Percentiles rank a stretch among this genome's conserved stretches.
Evolutionary conservation across 2,113 vertebrate genomes (phyloP).

Genomic region (Lagenorhynchus albirostris): DNA sequence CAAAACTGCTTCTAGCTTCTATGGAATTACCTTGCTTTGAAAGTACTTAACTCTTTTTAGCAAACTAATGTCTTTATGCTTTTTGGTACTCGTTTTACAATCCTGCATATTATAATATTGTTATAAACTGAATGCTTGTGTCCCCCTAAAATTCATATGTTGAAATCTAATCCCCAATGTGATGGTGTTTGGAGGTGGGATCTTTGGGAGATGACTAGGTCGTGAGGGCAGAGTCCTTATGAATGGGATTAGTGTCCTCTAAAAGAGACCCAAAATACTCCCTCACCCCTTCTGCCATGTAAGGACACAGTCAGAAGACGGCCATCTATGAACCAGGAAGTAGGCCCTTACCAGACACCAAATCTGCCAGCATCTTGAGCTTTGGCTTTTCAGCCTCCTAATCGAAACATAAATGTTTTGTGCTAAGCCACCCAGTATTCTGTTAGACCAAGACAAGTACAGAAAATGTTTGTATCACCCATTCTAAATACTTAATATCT

Average conservation of each 20-base stretch:
- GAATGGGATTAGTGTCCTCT: not conserved
- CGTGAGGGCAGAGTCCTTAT: not conserved
- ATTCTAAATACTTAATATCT: constrained; percentile 21
- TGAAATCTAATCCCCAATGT: not conserved
- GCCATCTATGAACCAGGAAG: not conserved
- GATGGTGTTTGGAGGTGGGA: not conserved
- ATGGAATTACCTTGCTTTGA: not conserved
- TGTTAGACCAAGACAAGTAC: not conserved
- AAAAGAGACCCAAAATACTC: not conserved
- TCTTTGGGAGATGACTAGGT: not conserved
- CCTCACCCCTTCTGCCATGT: not conserved
- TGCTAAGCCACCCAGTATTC: not conserved
- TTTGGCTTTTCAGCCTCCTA: not conserved
- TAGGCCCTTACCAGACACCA: not conserved
- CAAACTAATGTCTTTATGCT: not conserved
- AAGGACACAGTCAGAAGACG: not conserved
- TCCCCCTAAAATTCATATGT: not conserved
- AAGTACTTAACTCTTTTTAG: not conserved
- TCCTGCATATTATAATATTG: not conserved
- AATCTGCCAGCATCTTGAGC: not conserved
- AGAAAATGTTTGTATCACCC: not conserved
- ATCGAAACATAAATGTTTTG: not conserved
- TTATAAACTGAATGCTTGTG: not conserved
- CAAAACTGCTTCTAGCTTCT: not conserved
- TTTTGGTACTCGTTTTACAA: not conserved